Base-by-base conservation (phyloP, 2,113 vertebrate genomes). In the Gila orcuttii region DNA sequence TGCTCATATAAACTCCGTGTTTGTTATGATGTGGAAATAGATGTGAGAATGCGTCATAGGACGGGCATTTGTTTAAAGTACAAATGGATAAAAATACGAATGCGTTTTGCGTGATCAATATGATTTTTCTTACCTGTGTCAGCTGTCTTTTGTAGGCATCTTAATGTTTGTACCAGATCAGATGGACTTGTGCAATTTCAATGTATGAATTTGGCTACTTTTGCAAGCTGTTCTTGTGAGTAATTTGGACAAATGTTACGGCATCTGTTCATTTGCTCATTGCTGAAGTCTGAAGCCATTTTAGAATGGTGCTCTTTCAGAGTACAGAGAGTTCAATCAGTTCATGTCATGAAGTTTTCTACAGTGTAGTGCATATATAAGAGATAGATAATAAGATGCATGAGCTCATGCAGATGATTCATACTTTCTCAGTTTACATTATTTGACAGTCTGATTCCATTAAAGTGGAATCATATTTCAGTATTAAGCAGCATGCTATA, bases 101-200 rank as follows among this genome's bases (percentile, higher is more conserved):
- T 82, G 85, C 76, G 47, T 71, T 89, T 77, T 90, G 88, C 88
- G 89, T 64, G 84, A 19, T 86, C 90, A 82, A 86, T 90, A 84
- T 83, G 82, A 90, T 89, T 75, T 52, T 36, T 19, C 62, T 45
- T 10, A 33, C 47, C 75, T 71, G 19, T 13, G 33, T 62, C 42
- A 21, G 64, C 78, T 78, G 47, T 36, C 45, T 78, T 66, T 59
- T 4, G 9, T 19, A 21, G 7, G 13, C 73, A 80, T 79, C 64
- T 25, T 6, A 31, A 25, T 23, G 19, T 60, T 79, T 79, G 31
- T 15, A 31, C 21, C 31, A 3, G n/a, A 15, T 59, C 52, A 36
- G 28, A 79, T 55, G 76, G 50, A 23, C 28, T 31, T 68, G 28
- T 5, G 12, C 2, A 42, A 28, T 75, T 52, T 19, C 4, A 77